Evolutionary conservation across 2,888 invertebrate species (phyloP).

Genomic region (Conomelus anceps): DNA sequence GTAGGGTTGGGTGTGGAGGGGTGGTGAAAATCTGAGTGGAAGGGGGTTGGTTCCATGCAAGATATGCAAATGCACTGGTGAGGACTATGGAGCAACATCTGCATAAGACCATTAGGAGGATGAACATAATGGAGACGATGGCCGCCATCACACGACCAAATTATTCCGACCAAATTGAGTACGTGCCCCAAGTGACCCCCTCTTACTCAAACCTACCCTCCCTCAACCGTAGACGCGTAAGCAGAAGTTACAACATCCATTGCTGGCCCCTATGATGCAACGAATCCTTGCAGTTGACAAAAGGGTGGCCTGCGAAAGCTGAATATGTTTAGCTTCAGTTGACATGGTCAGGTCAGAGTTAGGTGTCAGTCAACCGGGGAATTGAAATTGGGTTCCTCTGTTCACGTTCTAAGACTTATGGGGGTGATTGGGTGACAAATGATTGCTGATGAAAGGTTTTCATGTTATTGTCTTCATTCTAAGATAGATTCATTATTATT

Average conservation of each 20-base stretch:
- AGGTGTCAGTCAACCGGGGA: background rate
- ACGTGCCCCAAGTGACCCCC: background rate
- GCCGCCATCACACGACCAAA: background rate
- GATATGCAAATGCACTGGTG: background rate
- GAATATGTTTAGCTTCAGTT: background rate
- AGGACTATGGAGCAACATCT: background rate
- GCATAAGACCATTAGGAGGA: background rate
- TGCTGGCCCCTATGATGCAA: background rate
- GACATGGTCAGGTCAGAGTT: background rate
- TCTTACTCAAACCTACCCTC: too few species aligned
- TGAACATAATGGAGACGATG: background rate
- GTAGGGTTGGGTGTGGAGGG: background rate
- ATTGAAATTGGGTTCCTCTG: too few species aligned
- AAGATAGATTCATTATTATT: too few species aligned
- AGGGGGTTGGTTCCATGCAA: background rate
- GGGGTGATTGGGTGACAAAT: too few species aligned
- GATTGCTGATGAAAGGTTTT: too few species aligned
- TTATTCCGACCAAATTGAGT: background rate
- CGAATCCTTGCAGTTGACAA: background rate
- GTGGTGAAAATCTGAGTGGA: background rate
- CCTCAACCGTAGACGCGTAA: background rate
- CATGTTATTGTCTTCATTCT: too few species aligned
- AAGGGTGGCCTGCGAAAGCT: background rate
- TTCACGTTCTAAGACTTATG: too few species aligned
- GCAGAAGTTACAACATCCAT: background rate